Evolutionary conservation across 2,113 vertebrate genomes (phyloP).

Genomic region (Baryphthengus martii): DNA sequence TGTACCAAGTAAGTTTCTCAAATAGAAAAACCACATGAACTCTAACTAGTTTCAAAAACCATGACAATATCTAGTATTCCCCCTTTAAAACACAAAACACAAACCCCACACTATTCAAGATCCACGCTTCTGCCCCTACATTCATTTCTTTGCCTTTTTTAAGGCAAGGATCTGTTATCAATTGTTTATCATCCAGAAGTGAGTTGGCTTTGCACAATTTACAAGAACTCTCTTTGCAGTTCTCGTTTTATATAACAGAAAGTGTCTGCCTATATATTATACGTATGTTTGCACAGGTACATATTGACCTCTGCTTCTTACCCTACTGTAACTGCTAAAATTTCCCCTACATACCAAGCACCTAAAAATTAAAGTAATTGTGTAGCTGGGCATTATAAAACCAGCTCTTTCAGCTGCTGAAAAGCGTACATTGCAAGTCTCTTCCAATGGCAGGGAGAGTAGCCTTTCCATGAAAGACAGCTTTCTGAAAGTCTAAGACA

Average conservation of each 20-base stretch:
- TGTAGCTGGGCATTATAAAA: not conserved
- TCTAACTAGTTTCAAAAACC: not conserved
- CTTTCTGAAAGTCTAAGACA: not conserved
- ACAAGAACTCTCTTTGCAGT: not conserved
- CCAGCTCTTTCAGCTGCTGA: not conserved
- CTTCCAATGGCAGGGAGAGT: not conserved
- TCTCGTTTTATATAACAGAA: not conserved
- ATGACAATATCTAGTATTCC: not conserved
- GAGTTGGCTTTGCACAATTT: not conserved
- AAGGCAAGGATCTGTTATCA: not conserved
- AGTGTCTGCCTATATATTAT: not conserved
- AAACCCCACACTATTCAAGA: not conserved
- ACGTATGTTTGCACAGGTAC: not conserved
- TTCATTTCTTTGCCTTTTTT: not conserved
- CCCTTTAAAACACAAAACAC: not conserved
- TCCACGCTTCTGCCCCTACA: accelerated
- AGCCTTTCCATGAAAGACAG: not conserved
- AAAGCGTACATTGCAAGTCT: not conserved
- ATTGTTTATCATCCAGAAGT: not conserved
- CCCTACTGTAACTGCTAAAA: not conserved
- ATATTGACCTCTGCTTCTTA: not conserved
- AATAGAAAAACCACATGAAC: not conserved
- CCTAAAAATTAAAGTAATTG: not conserved
- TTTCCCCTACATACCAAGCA: not conserved
- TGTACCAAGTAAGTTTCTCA: not conserved